phyloP scores from a whole-genome alignment of 2,113 vertebrate genomes.

The Phalacrocorax brasilianus region DNA sequence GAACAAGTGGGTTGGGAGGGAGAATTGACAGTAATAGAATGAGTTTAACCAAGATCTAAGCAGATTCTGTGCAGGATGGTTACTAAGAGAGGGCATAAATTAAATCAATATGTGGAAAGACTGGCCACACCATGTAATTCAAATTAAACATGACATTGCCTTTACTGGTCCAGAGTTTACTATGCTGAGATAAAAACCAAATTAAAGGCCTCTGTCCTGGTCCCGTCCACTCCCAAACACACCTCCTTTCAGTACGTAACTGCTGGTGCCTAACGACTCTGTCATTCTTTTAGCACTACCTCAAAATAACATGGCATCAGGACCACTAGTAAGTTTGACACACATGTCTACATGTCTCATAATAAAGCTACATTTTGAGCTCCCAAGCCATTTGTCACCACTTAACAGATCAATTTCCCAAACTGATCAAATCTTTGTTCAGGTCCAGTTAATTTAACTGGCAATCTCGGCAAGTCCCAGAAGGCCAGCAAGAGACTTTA shows the following conservation, averaged over 20 bases:
- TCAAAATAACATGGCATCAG: background rate
- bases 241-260: background rate
- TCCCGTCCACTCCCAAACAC: background rate
- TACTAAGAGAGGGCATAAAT: background rate
- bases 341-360: background rate
- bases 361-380: background rate
- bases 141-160: background rate
- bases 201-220: background rate
- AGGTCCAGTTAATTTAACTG: constrained; percentile 9
- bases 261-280: background rate
- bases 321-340: background rate
- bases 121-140: background rate
- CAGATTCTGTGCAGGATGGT: background rate
- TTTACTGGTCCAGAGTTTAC: background rate
- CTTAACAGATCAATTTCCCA: background rate
- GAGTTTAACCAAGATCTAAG: background rate
- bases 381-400: background rate
- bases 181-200: background rate
- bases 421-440: background rate
- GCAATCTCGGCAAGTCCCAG: background rate
- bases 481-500: background rate
- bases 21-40: background rate
- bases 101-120: background rate
- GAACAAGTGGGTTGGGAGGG: background rate
- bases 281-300: background rate